phyloP scores from a whole-genome alignment of 2,797 vertebrate species.

The Sebastes taczanowskii region DNA sequence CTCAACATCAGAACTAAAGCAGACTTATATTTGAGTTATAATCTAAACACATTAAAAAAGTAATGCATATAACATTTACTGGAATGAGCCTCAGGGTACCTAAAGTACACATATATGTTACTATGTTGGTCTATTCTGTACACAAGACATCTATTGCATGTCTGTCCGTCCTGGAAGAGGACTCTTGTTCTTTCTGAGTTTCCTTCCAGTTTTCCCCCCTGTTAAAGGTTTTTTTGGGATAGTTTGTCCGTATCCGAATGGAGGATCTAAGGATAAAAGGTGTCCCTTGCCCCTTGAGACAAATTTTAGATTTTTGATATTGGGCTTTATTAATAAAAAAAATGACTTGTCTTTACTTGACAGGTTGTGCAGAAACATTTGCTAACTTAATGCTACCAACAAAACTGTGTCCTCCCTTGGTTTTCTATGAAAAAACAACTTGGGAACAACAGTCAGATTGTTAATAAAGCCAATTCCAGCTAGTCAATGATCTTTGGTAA shows the following conservation, averaged over 20 bases:
- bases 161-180: too few relatives aligned
- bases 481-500: neutral
- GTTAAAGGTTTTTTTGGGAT: too few relatives aligned
- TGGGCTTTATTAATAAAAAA: neutral
- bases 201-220: too few relatives aligned
- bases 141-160: too few relatives aligned
- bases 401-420: neutral
- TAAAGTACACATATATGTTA: neutral
- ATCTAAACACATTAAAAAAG: neutral
- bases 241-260: too few relatives aligned
- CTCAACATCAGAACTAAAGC: neutral
- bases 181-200: too few relatives aligned
- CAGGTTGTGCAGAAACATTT: neutral
- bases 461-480: neutral
- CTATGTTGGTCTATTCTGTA: too few relatives aligned
- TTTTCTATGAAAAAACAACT: neutral
- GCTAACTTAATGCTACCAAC: neutral
- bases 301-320: accelerated
- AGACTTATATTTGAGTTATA: neutral
- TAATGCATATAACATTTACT: neutral
- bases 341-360: neutral
- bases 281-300: accelerated
- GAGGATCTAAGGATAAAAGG: neutral
- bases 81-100: neutral
- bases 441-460: neutral